These are phyloP conservation scores for Platichthys flesus DNA, from an alignment of 2,113 vertebrate species.

Conservation along the genomic window DNA sequence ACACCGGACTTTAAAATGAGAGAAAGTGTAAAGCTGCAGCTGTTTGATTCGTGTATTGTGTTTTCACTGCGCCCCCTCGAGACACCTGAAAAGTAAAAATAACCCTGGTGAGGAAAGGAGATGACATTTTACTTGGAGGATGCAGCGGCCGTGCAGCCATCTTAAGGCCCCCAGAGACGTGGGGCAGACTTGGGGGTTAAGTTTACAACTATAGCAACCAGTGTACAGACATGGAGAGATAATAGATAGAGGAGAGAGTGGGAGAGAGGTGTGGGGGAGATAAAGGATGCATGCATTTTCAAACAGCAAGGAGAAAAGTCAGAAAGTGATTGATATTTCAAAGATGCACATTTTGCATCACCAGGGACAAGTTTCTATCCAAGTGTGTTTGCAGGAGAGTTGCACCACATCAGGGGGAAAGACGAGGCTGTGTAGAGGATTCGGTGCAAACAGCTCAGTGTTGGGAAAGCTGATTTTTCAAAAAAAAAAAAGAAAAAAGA, in stretches of 20 bases:
- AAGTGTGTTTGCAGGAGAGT: constrained; percentile 13
- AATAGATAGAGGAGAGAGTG: not conserved
- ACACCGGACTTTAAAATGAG: constrained; percentile 70
- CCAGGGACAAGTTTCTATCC: not conserved
- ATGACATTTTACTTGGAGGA: constrained; percentile 63
- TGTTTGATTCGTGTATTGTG: constrained; percentile 22
- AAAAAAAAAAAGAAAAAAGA: not conserved
- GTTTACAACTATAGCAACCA: constrained; percentile 60
- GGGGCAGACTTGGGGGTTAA: constrained; percentile 49
- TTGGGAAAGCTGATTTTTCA: constrained; percentile 11
- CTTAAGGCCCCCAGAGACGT: constrained; percentile 59
- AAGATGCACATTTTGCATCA: not conserved
- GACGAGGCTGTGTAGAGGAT: not conserved
- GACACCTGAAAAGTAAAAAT: constrained; percentile 37
- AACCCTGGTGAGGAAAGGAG: constrained; percentile 23
- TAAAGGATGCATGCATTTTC: constrained; percentile 1
- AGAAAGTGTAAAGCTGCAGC: constrained; percentile 21
- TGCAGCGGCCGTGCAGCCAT: constrained; percentile 69
- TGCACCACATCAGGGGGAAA: not conserved
- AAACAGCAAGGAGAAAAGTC: constrained; percentile 3
- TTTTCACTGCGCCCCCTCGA: not conserved
- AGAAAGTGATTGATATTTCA: constrained; percentile 16
- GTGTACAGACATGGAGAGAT: constrained; percentile 14
- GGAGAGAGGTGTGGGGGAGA: too few species aligned
- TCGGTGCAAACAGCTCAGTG: constrained; percentile 33